Evolutionary conservation across 30 jellyfish, hydroid and myxozoan species (phyloP).

Genomic region (Cassiopea andromeda): DNA sequence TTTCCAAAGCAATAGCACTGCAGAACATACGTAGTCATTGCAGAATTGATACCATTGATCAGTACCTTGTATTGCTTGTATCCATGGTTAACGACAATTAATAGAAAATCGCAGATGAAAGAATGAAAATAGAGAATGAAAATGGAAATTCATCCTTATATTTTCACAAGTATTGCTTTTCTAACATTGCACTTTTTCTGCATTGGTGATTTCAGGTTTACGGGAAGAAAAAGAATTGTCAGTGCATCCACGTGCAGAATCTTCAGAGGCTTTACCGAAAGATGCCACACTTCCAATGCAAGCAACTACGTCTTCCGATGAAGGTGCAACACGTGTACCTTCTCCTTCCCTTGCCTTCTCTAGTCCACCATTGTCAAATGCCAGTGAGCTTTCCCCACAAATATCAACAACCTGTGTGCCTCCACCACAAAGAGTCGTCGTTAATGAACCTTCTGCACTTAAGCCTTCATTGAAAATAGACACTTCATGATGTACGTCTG

Average conservation of each 20-base stretch:
- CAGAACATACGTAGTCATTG: background rate
- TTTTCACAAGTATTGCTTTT: background rate
- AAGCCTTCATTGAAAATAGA: background rate
- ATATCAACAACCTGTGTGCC: background rate
- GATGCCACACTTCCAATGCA: background rate
- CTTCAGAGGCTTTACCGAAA: background rate
- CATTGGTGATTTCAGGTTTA: background rate
- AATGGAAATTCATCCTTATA: background rate
- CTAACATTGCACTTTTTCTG: background rate
- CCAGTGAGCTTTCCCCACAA: background rate
- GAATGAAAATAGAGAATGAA: background rate
- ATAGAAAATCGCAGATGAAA: background rate
- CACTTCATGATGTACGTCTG: background rate
- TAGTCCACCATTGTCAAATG: background rate
- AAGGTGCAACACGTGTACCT: background rate
- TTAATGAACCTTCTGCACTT: background rate
- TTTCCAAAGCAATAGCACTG: background rate
- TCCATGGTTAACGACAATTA: background rate
- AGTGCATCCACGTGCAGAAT: background rate
- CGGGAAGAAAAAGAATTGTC: background rate
- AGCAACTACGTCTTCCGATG: background rate
- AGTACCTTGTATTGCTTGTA: background rate
- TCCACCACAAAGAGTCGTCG: background rate
- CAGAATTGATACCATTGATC: background rate
- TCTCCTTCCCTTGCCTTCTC: background rate